Percentiles rank a stretch among this genome's conserved stretches.
These are phyloP conservation scores for Rhinatrema bivittatum DNA, from an alignment of 2,797 vertebrate genomes.

Conservation along the genomic window DNA sequence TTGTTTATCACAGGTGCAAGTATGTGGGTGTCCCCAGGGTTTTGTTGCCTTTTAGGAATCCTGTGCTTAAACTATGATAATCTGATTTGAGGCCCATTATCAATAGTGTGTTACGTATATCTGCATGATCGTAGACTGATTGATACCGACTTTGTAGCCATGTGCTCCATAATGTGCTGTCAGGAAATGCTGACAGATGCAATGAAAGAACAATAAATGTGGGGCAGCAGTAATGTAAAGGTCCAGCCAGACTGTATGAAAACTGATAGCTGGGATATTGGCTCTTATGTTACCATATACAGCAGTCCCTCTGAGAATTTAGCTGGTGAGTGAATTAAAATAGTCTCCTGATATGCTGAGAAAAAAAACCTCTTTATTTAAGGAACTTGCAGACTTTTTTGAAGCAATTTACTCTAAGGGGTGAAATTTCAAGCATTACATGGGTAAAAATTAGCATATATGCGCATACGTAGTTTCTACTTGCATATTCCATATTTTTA, in stretches of 20 bases:
- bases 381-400: constrained; percentile 37
- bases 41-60: constrained; percentile 47
- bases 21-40: constrained; percentile 32
- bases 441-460: too few relatives aligned
- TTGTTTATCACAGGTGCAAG: constrained; percentile 33
- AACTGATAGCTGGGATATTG: constrained; percentile 80
- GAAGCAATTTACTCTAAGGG: constrained; percentile 31
- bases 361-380: constrained; percentile 32
- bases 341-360: constrained; percentile 50
- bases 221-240: constrained; percentile 73
- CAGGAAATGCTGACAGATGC: constrained; percentile 72
- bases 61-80: constrained; percentile 48
- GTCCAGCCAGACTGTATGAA: constrained; percentile 68
- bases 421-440: too few relatives aligned
- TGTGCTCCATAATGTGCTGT: constrained; percentile 64
- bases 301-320: constrained; percentile 51
- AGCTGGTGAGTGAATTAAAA: constrained; percentile 70
- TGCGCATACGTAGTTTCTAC: too few relatives aligned
- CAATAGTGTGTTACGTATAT: constrained; percentile 58
- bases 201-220: constrained; percentile 73
- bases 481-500: too few relatives aligned
- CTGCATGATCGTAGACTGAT: constrained; percentile 61
- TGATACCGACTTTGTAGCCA: constrained; percentile 60
- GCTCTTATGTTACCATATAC: constrained; percentile 58
- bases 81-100: constrained; percentile 64